Conservation (phyloP, 2,888 invertebrate species). For the Neoaliturus tenellus region DNA sequence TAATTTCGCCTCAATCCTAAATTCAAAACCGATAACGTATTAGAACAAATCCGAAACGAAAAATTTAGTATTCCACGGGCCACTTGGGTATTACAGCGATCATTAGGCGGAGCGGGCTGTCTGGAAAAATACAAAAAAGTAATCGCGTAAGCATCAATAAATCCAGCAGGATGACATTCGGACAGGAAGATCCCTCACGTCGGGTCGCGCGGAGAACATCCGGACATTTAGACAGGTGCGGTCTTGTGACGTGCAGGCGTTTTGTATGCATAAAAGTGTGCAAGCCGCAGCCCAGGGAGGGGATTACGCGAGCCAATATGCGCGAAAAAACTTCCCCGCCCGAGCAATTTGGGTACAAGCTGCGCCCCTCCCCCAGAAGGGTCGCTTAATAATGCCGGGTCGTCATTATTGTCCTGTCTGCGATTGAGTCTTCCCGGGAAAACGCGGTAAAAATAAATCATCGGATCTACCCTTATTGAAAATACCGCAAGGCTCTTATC, state of each 20-base stretch:
- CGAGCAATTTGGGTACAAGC: conserved; percentile 55
- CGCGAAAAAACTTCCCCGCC: conserved; percentile 58
- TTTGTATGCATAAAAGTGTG: conserved; percentile 58
- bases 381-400: conserved; percentile 56
- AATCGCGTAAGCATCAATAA: not conserved
- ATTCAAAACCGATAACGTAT: conserved; percentile 3
- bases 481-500: conserved; percentile 38
- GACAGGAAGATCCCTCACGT: not conserved
- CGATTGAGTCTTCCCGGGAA: conserved; percentile 37
- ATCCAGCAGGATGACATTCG: not conserved
- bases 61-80: not conserved
- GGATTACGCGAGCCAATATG: conserved; percentile 60
- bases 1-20: no score
- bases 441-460: conserved; percentile 51
- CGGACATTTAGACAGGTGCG: conserved; percentile 3
- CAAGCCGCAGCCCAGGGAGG: conserved; percentile 51
- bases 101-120: not conserved
- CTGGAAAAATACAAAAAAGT: not conserved
- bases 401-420: conserved; percentile 59
- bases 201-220: conserved; percentile 31
- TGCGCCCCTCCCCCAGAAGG: conserved; percentile 25
- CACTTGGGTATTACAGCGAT: not conserved
- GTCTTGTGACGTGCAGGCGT: conserved; percentile 24
- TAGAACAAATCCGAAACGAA: not conserved
- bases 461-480: conserved; percentile 46